Conservation (phyloP, 2,888 invertebrate species). For the Lymantria dispar region DNA sequence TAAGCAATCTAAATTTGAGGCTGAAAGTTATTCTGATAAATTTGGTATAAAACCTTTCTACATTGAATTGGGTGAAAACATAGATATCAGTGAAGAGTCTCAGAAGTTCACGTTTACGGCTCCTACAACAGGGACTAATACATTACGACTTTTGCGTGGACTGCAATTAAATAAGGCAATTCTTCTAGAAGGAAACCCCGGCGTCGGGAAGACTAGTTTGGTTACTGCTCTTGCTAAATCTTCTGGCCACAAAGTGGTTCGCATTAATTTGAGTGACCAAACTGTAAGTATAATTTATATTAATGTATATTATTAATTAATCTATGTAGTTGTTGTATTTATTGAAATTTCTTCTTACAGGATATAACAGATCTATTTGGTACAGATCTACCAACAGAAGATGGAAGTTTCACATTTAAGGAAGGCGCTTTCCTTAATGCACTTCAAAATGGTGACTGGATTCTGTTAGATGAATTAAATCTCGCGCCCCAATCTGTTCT, state of each 20-base stretch:
- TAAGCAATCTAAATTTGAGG: conserved; percentile 54
- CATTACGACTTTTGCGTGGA: conserved; percentile 92
- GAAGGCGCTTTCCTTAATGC: conserved; percentile 98
- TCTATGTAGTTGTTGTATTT: neutral
- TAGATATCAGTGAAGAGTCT: conserved; percentile 37
- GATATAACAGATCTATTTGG: conserved; percentile 99
- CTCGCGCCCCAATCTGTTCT: conserved; percentile 98
- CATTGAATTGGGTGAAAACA: conserved; percentile 78
- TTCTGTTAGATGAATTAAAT: conserved; percentile 98
- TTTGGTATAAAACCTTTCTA: conserved; percentile 93
- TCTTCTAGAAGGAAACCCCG: conserved; percentile 97
- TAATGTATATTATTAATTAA: neutral
- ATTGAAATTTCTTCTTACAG: conserved; percentile 56
- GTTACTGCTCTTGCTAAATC: conserved; percentile 94
- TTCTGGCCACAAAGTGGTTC: conserved; percentile 91
- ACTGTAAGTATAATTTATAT: conserved; percentile 84
- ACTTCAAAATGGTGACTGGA: conserved; percentile 96
- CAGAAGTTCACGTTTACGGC: conserved; percentile 87
- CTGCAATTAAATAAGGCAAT: conserved; percentile 96
- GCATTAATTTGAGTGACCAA: conserved; percentile 99
- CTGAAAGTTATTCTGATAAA: conserved; percentile 54
- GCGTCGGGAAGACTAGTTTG: conserved; percentile 98
- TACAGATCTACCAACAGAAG: conserved; percentile 97
- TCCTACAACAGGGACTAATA: conserved; percentile 91
- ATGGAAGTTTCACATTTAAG: conserved; percentile 96